Evolutionary conservation across 2,113 vertebrate species (phyloP).

Genomic region (Gulo gulo): DNA sequence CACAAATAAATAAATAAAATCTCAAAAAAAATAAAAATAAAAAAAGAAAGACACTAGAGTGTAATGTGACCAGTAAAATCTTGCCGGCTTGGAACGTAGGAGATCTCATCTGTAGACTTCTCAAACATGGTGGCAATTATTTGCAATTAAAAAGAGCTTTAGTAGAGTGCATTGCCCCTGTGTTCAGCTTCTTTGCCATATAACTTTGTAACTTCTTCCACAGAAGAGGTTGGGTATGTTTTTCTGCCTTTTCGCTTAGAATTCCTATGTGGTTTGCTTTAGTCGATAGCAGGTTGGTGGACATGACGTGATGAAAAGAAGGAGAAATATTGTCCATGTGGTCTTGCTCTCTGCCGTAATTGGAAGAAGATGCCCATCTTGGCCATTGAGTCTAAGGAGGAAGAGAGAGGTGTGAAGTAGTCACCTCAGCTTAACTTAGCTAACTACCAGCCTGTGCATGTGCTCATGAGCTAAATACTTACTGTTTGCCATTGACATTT

Average conservation of each 20-base stretch:
- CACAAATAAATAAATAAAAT: background rate
- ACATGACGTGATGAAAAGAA: background rate
- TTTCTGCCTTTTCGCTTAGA: background rate
- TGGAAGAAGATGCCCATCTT: background rate
- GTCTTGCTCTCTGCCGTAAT: background rate
- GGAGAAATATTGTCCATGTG: background rate
- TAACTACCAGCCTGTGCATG: background rate
- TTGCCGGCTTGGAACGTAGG: background rate
- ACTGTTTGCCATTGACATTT: background rate
- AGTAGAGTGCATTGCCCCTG: background rate
- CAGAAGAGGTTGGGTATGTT: background rate
- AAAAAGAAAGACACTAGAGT: background rate
- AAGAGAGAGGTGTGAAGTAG: background rate
- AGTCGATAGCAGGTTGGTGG: background rate
- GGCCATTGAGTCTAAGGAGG: background rate
- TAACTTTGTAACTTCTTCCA: background rate
- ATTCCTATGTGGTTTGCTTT: background rate
- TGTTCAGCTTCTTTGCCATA: background rate
- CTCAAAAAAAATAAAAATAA: background rate
- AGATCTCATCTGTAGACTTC: background rate
- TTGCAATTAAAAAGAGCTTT: background rate
- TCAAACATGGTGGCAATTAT: background rate
- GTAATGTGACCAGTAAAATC: background rate
- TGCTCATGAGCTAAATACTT: background rate
- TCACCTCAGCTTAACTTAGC: background rate